phyloP scores from a whole-genome alignment of 1,140 invertebrate genomes.

The Heliconius himera region DNA sequence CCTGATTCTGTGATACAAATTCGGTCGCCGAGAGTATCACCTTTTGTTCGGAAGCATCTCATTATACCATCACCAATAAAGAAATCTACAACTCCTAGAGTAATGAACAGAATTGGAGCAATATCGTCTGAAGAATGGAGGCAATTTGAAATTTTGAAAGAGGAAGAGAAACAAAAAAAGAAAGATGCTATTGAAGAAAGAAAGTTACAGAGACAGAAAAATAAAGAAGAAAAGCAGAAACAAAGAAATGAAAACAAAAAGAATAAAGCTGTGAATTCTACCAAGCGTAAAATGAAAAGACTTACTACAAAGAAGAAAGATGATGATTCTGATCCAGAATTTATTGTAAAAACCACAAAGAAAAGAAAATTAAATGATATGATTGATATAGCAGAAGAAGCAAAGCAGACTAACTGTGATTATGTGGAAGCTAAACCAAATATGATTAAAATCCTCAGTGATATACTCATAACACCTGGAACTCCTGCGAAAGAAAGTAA shows the following conservation, averaged over 20 bases:
- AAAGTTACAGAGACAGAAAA: too few species aligned
- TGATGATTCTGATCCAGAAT: conserved; percentile 6
- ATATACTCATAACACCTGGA: neutral
- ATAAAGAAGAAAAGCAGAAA: neutral
- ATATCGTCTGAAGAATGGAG: too few species aligned
- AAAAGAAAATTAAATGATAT: neutral
- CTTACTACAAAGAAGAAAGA: neutral
- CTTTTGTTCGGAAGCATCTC: neutral
- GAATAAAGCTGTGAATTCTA: neutral
- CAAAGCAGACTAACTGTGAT: neutral
- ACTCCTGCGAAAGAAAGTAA: neutral
- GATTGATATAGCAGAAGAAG: neutral
- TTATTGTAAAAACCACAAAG: neutral
- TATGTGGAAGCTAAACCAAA: neutral
- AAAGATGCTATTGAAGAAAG: too few species aligned
- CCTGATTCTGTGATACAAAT: neutral
- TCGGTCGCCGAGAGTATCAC: neutral
- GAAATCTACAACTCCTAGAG: too few species aligned
- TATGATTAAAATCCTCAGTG: conserved; percentile 12
- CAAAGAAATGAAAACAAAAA: neutral
- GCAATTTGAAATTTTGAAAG: too few species aligned
- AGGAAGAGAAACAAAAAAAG: too few species aligned
- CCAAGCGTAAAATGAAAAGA: neutral
- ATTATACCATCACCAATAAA: neutral
- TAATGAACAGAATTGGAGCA: too few species aligned